Base-by-base conservation (phyloP, 2,113 vertebrate genomes). In the Columba livia region DNA sequence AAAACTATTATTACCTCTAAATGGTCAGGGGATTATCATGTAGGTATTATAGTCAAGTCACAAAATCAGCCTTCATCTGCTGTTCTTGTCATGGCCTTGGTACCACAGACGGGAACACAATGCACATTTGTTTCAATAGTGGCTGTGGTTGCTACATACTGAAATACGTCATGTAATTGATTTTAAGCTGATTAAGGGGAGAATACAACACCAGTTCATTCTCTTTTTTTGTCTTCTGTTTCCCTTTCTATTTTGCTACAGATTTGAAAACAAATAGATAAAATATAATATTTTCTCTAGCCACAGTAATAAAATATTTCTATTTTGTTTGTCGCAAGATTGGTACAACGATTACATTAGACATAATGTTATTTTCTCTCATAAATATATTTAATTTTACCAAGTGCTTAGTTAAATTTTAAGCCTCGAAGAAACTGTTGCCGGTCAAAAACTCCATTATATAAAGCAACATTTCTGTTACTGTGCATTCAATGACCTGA, bases 81-180 rank as follows among this genome's bases (percentile, higher is more conserved):
- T 12, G 4, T 28, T 78, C 36, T 51, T 36, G 8, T 62, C 36
- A 47, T 0, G 1, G 58, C 64, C 54, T 54, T 58, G 25, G 31
- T 34, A 50, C 32, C 25, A 64, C 0, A 0, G 24, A 48, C 57
- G 51, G 1, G 3, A 34, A 34, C 2, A 2, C 18, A 2, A 11
- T 9, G 47, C 19, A 18, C 16, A 6, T 31, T 54, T 26, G 15
- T 65, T 85, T 79, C 70, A 72, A 38, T 2, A 88, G 36, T n/a
- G 65, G 34, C 20, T 57, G 19, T 32, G 15, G 14, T 29, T 38
- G 19, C 32, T 54, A 77, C 54, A 15, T 36, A 57, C 67, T 28
- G 13, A 51, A 85, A 73, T 54, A 72, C 19, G 38, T 38, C 1
- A 12, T 15, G 23, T 32, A 61, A 86, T 48, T 80, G 51, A 78